Conservation (phyloP, 2,888 invertebrate genomes). For the Parnassius apollo region DNA sequence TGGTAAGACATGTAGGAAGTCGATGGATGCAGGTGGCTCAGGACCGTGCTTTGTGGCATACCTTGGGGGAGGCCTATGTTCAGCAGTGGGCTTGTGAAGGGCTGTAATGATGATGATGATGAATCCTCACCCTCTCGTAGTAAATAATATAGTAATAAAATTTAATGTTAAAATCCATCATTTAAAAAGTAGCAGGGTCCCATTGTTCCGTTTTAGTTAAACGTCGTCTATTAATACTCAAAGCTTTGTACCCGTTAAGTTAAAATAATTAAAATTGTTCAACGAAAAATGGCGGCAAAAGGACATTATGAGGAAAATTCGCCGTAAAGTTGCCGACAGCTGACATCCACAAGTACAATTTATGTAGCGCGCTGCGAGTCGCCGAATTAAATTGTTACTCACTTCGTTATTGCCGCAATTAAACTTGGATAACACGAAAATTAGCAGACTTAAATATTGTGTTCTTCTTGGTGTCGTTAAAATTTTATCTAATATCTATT, state of each 20-base stretch:
- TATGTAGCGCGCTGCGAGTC: conserved; percentile 63
- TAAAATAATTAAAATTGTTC: conserved; percentile 73
- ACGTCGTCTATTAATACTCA: too few species aligned
- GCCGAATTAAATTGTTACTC: conserved; percentile 74
- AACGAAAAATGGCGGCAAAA: conserved; percentile 68
- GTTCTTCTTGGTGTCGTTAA: conserved; percentile 3
- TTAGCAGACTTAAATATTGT: conserved; percentile 31
- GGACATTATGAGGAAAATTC: conserved; percentile 77
- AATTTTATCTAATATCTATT: neutral
- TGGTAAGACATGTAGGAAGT: too few species aligned
- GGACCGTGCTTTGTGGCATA: too few species aligned
- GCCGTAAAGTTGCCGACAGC: conserved; percentile 71
- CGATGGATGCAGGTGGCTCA: too few species aligned
- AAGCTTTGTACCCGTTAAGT: conserved; percentile 44
- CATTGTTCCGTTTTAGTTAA: too few species aligned
- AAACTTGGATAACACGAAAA: conserved; percentile 64
- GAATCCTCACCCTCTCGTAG: too few species aligned
- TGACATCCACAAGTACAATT: conserved; percentile 77
- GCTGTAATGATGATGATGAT: too few species aligned
- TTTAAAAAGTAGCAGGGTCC: too few species aligned
- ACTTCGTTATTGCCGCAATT: conserved; percentile 73
- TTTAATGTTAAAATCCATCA: too few species aligned
- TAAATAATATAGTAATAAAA: too few species aligned
- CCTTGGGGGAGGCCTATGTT: too few species aligned
- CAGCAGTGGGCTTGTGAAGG: too few species aligned